These are phyloP conservation scores for Rhinopomastus cyanomelas DNA, from an alignment of 2,113 vertebrate genomes.

Conservation along the genomic window DNA sequence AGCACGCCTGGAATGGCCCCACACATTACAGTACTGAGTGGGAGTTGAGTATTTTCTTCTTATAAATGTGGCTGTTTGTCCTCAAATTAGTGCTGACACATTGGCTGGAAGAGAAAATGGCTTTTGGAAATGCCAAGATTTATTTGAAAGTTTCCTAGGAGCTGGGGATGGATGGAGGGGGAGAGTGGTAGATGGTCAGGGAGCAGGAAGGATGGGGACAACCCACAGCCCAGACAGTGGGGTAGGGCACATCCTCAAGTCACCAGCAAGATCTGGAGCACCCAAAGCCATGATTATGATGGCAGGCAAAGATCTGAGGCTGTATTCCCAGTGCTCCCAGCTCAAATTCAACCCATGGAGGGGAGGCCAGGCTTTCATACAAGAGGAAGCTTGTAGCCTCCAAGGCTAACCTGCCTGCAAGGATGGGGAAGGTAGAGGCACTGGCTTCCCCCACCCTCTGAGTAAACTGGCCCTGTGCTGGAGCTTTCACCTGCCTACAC, in stretches of 20 bases:
- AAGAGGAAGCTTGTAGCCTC: neutral
- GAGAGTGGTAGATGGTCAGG: neutral
- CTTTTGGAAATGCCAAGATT: neutral
- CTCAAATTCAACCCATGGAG: fast-evolving
- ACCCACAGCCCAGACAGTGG: neutral
- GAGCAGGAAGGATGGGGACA: neutral
- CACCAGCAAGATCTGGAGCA: neutral
- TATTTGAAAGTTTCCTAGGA: neutral
- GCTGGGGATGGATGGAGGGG: neutral
- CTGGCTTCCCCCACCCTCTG: neutral
- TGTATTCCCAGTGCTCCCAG: neutral
- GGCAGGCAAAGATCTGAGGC: neutral
- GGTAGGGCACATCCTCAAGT: fast-evolving
- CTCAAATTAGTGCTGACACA: neutral
- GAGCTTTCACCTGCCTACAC: neutral
- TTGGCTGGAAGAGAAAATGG: neutral
- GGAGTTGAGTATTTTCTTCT: neutral
- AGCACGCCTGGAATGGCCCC: neutral
- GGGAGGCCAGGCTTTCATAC: neutral
- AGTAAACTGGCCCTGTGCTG: neutral
- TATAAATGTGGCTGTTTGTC: neutral
- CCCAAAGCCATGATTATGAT: neutral
- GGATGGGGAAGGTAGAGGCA: neutral
- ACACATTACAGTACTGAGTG: neutral
- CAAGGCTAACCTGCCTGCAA: neutral